A percentile compares a stretch with the other conserved stretches of the same genome.
Conservation (phyloP, 2,797 vertebrate species). For the Valencia hispanica region DNA sequence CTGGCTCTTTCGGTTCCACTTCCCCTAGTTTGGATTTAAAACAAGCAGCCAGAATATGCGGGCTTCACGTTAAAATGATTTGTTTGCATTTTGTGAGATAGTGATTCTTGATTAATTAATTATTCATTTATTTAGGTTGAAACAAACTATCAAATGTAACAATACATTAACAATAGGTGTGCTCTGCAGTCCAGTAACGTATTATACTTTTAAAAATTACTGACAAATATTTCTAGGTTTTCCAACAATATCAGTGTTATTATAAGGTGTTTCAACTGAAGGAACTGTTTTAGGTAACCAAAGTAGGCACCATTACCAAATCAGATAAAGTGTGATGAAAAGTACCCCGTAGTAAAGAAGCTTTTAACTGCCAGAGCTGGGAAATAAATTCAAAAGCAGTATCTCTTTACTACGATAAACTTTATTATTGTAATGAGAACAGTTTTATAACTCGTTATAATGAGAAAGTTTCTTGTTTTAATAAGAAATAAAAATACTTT, state of each 20-base stretch:
- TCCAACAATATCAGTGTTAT: background rate
- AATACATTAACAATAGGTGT: background rate
- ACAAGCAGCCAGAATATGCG: conserved; percentile 14
- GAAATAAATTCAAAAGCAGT: too few species aligned
- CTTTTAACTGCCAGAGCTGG: too few species aligned
- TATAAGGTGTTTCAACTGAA: background rate
- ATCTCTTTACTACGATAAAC: too few species aligned
- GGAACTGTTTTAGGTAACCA: too few species aligned
- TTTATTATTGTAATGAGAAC: too few species aligned
- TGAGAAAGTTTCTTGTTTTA: too few species aligned
- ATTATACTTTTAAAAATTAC: background rate
- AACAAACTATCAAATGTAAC: background rate
- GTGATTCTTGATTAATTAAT: conserved; percentile 7
- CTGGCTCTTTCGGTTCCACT: conserved; percentile 48
- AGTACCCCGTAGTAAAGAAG: too few species aligned
- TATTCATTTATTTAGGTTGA: background rate
- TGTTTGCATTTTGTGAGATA: conserved; percentile 14
- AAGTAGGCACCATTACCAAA: background rate
- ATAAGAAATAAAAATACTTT: too few species aligned
- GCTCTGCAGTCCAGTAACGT: background rate
- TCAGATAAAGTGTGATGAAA: background rate
- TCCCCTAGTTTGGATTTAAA: conserved; percentile 31
- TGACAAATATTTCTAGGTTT: too few species aligned
- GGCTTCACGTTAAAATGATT: conserved; percentile 22
- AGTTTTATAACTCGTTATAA: too few species aligned